Evolutionary conservation across 2,888 invertebrate genomes (phyloP), one percentile per base, ranked within the genome.

Genomic region (Peribatodes rhomboidaria): DNA sequence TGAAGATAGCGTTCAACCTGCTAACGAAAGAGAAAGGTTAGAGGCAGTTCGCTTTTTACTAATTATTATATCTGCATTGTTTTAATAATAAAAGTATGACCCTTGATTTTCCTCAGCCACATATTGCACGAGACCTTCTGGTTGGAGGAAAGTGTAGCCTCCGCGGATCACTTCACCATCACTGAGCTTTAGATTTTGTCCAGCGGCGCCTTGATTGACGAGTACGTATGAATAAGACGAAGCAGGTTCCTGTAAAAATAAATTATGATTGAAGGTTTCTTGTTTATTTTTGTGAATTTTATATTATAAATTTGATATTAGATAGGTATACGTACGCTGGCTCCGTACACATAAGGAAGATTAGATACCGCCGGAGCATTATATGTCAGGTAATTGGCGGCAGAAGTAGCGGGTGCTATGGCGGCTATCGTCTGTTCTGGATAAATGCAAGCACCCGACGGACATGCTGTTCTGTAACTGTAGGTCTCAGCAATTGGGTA

Each of bases 91-190:
- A 70, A 67, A 53, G 49, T 69, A 65, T 81, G 83, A 89, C 89
- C 95, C 95, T 76, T 83, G 87, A 61, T 89, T 77, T 65, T 94
- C 92, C 73, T 94, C 94, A 64, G 94, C 94, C 39, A 90, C 89
- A 75, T 94, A 94, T 72, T 92, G 86, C 9, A 92, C 79, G 63
- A 90, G 90, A 62, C 94, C 94, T 72, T 94, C 94, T 7, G 94
- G 94, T 79, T 94, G 94, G 33, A 94, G 80, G 56, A 94, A 86
- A 1, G 94, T 89, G 80, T 94, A 94, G 66, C 92, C 88, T 41
- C 94, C 94, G 56, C 90, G 92, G 14, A 94, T 94, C 31, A 90
- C 87, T 63, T 90, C 88, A 7, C 94, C 94, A 73, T 94, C 94
- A 66, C 94, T 92, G 14, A 86, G 80, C 75, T 89, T 89, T 79